Evolutionary conservation across 2,888 invertebrate genomes (phyloP).

Genomic region (Ferdinandea cuprea): DNA sequence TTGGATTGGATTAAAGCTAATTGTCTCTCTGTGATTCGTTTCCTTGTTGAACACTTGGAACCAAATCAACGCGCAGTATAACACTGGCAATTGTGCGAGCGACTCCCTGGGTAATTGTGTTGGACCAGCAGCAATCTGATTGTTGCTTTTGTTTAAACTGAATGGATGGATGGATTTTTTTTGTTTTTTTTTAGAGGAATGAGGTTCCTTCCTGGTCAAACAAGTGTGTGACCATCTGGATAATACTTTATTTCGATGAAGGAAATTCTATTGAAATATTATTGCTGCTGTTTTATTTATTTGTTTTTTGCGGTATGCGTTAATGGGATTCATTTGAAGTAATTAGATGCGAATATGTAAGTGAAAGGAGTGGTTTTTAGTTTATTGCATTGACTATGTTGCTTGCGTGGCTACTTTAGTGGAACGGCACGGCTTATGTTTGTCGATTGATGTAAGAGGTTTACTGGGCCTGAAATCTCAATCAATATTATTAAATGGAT

Average conservation of each 20-base stretch:
- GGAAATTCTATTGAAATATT: slow-evolving; percentile 8
- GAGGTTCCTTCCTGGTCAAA: slow-evolving; percentile 46
- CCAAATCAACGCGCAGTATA: slow-evolving; percentile 3
- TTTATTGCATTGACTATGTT: not conserved
- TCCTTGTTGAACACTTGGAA: slow-evolving; percentile 42
- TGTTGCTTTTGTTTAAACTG: slow-evolving; percentile 29
- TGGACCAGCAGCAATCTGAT: slow-evolving; percentile 21
- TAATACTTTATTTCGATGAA: not conserved
- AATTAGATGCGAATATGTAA: slow-evolving; percentile 24
- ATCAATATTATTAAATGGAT: no score
- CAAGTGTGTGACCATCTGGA: slow-evolving; percentile 25
- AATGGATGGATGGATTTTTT: not conserved
- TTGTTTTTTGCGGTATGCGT: slow-evolving; percentile 18
- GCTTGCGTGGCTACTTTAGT: not conserved
- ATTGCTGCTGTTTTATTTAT: not conserved
- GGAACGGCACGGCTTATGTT: no score
- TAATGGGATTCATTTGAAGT: slow-evolving; percentile 22
- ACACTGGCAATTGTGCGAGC: slow-evolving; percentile 18
- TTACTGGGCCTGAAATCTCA: no score
- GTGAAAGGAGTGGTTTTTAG: slow-evolving; percentile 12
- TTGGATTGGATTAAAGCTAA: slow-evolving; percentile 46
- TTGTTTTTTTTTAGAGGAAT: slow-evolving; percentile 1
- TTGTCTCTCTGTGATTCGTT: slow-evolving; percentile 46
- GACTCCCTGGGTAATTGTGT: slow-evolving; percentile 23
- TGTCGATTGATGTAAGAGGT: no score